These are phyloP conservation scores for Apodemus agrarius DNA, from an alignment of 2,797 vertebrate species.

Conservation along the genomic window DNA sequence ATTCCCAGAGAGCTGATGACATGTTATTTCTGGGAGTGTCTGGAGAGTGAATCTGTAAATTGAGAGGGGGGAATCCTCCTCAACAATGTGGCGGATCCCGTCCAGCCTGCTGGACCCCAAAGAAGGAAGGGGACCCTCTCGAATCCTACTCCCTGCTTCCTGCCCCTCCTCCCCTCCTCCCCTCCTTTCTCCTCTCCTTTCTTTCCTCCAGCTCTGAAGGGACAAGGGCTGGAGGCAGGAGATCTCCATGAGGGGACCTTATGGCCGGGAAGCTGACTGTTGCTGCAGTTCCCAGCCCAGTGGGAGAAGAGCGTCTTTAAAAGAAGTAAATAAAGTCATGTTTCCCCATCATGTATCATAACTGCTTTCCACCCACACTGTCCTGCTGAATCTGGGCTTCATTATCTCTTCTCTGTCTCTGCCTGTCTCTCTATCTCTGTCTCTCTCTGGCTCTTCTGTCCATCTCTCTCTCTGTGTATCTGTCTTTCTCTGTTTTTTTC, in stretches of 20 bases:
- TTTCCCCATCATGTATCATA: rapidly evolving
- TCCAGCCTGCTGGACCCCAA: no score
- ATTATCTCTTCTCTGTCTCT: not conserved
- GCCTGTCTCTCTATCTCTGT: no score
- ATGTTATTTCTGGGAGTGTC: not conserved
- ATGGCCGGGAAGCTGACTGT: rapidly evolving
- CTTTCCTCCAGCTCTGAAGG: not conserved
- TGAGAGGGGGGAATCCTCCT: no score
- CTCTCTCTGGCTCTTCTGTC: not conserved
- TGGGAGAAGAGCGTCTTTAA: rapidly evolving
- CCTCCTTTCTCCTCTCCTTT: not conserved
- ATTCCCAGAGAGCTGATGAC: not conserved
- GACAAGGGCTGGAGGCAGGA: not conserved
- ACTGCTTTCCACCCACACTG: not conserved
- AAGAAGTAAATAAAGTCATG: not conserved
- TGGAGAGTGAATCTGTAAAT: not conserved
- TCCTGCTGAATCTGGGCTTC: no score
- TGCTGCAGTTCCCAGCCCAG: not conserved
- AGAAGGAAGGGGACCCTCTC: not conserved
- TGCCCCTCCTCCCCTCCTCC: no score
- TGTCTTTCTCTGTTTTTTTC: no score
- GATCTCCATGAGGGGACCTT: not conserved
- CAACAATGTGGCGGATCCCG: no score
- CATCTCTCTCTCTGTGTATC: not conserved
- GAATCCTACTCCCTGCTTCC: no score